Evolutionary conservation across 1,140 invertebrate genomes (phyloP), one percentile per base, ranked within the genome.

Genomic region (Neotoxoptera formosana): DNA sequence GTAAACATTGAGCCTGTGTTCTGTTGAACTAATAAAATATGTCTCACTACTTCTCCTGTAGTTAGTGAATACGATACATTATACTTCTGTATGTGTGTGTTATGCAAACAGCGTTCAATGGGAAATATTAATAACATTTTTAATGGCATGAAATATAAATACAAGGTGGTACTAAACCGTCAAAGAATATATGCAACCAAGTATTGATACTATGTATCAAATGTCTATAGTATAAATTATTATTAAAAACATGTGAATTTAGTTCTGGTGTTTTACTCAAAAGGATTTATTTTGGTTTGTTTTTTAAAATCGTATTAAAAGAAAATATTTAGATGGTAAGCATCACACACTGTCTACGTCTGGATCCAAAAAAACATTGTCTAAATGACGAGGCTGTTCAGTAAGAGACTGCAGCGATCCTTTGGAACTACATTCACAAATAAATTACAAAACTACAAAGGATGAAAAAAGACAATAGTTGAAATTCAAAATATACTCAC

Each of bases 1-100:
- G 60, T 67, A 67, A 67, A 67, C 30, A 67, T n/a, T 67, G 60
- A 14, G 60, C 60, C 60, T 67, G 60, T 3, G 60, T 67, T 67
- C 60, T 67, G 60, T 14, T 67, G 30, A 67, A 67, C 60, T 67
- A 67, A 67, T 67, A 67, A 67, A n/a, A n/a, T n/a, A 67, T 67
- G 60, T 67, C 60, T 67, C 60, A n/a, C 60, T 67, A 67, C 60
- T 67, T 67, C 60, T 67, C 11, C 11, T 67, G 4, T 30, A 67
- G 60, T 67, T 67, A 67, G 60, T 67, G 60, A 67, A 67, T 67
- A 67, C 60, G 60, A 67, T 67, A n/a, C 30, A 67, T 67, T 67
- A 67, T 67, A 67, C 14, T 30, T n/a, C 56, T 67, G 30, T n/a
- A 67, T 51, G 17, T n/a, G 30, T 67, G 30, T 67, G 60, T n/a